Evolutionary conservation across 2,113 vertebrate genomes (phyloP), one percentile per base, ranked within the genome.

Genomic region (Dasyprocta punctata): DNA sequence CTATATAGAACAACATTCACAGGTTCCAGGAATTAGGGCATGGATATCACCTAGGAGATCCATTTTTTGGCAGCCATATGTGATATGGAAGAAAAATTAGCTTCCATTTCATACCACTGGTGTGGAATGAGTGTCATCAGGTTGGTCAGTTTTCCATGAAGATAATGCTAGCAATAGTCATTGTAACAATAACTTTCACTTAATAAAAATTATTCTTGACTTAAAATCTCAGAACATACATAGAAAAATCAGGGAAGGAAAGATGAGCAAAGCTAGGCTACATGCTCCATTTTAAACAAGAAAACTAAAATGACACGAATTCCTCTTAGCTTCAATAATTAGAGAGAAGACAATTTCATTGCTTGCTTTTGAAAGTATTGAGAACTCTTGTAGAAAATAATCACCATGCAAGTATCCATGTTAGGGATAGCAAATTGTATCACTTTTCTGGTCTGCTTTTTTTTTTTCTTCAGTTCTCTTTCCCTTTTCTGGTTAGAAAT

Each of bases 401-500:
- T 86, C 75, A 92, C 71, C 54, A 10, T 7, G 47, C 26, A 56
- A 47, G 69, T 38, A 22, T 49, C 17, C 38, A 7, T 82, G 94
- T 92, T 73, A 83, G 86, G 82, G 95, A 47, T 0, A 94, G 83
- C 82, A 56, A 56, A 92, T 65, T 33, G 81, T 56, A 60, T 93
- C 73, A 38, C 63, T 92, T 78, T 16, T 41, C 58, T 60, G 58
- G 60, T 73, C 77, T 93, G 69, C 47, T 63, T 95, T 89, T 84
- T 95, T 89, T 84, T 81, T 86, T 47, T 86, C 94, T 95, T 92
- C 91, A 73, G 82, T 58, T 91, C 71, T 71, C 60, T 58, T 82
- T 97, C 75, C 82, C 67, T 86, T 94, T 94, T 90, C 96, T 95
- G 92, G 83, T 73, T 94, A 81, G 73, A 82, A 75, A 83, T 86